Conservation (phyloP, 2,113 vertebrate species). For the Diadophis punctatus region DNA sequence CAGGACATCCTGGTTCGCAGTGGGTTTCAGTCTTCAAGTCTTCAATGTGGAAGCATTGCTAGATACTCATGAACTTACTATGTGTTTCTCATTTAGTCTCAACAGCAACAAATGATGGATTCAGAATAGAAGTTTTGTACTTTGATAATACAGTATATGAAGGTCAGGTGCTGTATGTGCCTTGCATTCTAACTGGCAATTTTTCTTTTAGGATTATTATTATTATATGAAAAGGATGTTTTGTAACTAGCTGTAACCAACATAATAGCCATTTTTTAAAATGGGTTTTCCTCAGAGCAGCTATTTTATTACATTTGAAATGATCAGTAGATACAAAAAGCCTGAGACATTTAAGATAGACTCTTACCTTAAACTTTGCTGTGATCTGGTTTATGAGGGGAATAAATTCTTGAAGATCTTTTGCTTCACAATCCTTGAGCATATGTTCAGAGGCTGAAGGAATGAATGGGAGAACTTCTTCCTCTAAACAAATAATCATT, state of each 20-base stretch:
- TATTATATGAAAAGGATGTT: not conserved
- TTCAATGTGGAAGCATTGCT: not conserved
- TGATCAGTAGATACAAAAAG: not conserved
- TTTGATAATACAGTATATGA: not conserved
- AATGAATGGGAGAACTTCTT: conserved; percentile 95
- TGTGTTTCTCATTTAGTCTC: not conserved
- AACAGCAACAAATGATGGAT: not conserved
- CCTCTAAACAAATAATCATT: conserved; percentile 98
- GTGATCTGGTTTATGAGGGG: conserved; percentile 98
- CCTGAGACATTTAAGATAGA: not conserved
- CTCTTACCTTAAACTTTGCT: conserved; percentile 90
- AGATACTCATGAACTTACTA: not conserved
- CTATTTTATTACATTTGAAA: not conserved
- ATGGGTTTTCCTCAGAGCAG: not conserved
- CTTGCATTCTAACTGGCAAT: not conserved
- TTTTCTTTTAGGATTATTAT: not conserved
- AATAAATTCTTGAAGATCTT: conserved; percentile 98
- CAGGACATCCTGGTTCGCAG: not conserved
- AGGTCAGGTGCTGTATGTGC: not conserved
- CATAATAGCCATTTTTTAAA: not conserved
- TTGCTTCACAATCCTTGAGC: conserved; percentile 97
- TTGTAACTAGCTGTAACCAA: not conserved
- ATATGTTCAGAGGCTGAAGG: conserved; percentile 94
- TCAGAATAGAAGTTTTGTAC: not conserved
- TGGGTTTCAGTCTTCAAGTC: not conserved